phyloP scores from a whole-genome alignment of 2,888 invertebrate species.

The Phytoseiulus persimilis region DNA sequence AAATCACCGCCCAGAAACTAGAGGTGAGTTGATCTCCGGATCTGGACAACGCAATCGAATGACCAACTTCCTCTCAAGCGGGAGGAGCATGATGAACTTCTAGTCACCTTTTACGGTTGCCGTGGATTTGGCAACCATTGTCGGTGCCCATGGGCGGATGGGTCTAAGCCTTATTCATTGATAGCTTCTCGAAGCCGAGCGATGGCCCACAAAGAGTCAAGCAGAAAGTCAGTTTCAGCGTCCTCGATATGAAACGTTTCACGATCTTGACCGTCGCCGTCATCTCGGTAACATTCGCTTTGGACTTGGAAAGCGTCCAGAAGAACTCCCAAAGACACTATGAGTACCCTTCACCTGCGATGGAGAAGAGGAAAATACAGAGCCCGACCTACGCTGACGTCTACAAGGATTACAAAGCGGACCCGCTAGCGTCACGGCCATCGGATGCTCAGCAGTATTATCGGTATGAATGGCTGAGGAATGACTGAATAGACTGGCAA shows the following conservation, averaged over 20 bases:
- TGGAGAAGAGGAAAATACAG: slow-evolving; percentile 15
- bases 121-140: too few species aligned
- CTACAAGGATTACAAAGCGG: background rate
- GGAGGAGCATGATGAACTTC: too few species aligned
- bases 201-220: background rate
- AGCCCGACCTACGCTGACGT: background rate
- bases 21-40: background rate
- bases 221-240: background rate
- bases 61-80: background rate
- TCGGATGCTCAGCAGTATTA: background rate
- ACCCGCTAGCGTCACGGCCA: background rate
- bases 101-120: too few species aligned
- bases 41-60: background rate
- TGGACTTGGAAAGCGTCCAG: slow-evolving; percentile 23
- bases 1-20: background rate
- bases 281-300: background rate
- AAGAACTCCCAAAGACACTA: background rate
- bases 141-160: too few species aligned
- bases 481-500: background rate
- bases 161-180: too few species aligned
- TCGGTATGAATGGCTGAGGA: background rate
- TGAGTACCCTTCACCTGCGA: background rate
- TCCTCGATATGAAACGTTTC: background rate
- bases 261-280: background rate
- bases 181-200: background rate